Evolutionary conservation across 1,140 invertebrate genomes (phyloP), one percentile per base, ranked within the genome.

Genomic region (Zelostemma sp.): DNA sequence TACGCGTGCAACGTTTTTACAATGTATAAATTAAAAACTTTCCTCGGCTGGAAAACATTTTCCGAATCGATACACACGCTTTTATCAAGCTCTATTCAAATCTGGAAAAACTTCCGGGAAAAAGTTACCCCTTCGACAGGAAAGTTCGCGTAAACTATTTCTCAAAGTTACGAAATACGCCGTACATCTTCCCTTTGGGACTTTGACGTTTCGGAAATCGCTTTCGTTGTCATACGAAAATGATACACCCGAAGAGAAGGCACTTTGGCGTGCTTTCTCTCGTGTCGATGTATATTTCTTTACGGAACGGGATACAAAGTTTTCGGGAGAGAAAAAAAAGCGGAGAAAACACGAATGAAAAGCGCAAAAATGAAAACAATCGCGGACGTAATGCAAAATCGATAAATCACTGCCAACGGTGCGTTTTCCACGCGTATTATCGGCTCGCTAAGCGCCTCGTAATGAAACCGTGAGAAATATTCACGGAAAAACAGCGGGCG

Each of bases 391-490:
- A 43, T 16, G 40, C 40, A 14, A 43, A 43, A 43, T 43, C 40
- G 15, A 43, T 43, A 14, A 17, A 43, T 43, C 25, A 28, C 8
- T 8, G 12, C 40, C 40, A 43, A 14, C 40, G 40, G 40, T 16
- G 16, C 40, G 40, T 43, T 43, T 43, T 43, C 15, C 40, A 43
- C 40, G 40, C 12, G 40, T 43, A 43, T 43, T 43, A 43, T 43
- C 40, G 12, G 40, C 40, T 43, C 15, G 16, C 40, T 17, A 17
- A 43, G 40, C 40, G 40, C 40, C 16, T 43, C 11, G 16, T 43
- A 43, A 43, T 43, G 40, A 43, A 14, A 43, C 16, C 40, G 40
- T 43, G 40, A 17, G 40, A 43, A 43, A 43, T 43, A 43, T 43
- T 9, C 40, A 43, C 15, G 25, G 6, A 3, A 0, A 25, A 9